Evolutionary conservation across 2,888 invertebrate species (phyloP).

Genomic region (Desoria tigrina): DNA sequence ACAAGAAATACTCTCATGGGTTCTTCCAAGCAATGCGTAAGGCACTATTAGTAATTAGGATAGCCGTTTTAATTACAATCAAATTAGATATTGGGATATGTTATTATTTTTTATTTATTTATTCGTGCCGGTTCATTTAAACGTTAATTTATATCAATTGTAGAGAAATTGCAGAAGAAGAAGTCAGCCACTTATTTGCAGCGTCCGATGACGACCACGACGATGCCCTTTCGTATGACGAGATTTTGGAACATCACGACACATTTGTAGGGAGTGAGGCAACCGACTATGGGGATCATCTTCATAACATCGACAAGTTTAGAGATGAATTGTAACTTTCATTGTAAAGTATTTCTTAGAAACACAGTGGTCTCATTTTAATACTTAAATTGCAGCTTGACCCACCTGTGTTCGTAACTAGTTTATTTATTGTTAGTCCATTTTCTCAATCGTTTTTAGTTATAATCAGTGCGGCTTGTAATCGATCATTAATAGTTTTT

Average conservation of each 20-base stretch:
- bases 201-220: conserved; percentile 82
- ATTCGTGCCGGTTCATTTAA: not conserved
- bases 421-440: no score
- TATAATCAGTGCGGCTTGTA: no score
- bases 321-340: conserved; percentile 71
- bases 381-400: no score
- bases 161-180: conserved; percentile 83
- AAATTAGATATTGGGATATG: no score
- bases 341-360: no score
- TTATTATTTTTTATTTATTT: no score
- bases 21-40: conserved; percentile 86
- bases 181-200: conserved; percentile 85
- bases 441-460: no score
- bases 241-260: conserved; percentile 80
- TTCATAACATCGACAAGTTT: conserved; percentile 75
- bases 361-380: no score
- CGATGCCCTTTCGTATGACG: conserved; percentile 73
- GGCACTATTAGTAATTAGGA: conserved; percentile 55
- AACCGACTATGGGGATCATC: conserved; percentile 82
- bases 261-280: conserved; percentile 91
- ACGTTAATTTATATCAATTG: conserved; percentile 47
- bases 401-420: no score
- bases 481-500: no score
- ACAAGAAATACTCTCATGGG: conserved; percentile 83
- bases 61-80: no score